Evolutionary conservation across 2,797 vertebrate genomes (phyloP), one percentile per base, ranked within the genome.

Genomic region (Odontamblyopus lacepedii): DNA sequence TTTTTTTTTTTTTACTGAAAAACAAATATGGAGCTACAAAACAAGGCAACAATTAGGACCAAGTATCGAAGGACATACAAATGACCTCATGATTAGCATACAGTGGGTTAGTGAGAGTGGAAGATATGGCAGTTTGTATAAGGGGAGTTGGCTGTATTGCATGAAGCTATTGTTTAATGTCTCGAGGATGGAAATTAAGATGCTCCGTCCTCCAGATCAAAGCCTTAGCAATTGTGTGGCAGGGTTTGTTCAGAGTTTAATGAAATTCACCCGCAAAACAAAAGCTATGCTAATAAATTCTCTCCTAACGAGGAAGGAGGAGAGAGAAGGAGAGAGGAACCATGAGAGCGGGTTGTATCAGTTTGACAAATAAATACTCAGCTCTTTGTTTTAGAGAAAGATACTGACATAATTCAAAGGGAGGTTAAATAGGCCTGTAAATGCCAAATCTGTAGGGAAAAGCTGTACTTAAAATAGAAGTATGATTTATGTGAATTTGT

Each of bases 181-280:
- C 92, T 93, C 88, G 83, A 93, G 92, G 92, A 94, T 92, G 89
- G 84, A 88, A 92, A 93, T 94, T 91, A 94, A 92, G 88, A 89
- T 83, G 84, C 89, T 89, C 82, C 76, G 69, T 89, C 91, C 88
- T 26, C 73, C 82, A 92, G 91, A 94, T 94, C 93, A 94, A 93
- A 93, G 91, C 88, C 80, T 83, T 78, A 82, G 63, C 56, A 79
- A 88, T 90, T 81, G 82, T 64, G 32, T 86, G 78, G 86, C 90
- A 87, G 90, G 88, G 93, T 93, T 93, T 94, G 88, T 87, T 91
- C 87, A 89, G 87, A 93, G 91, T 93, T 93, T 91, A 94, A 94
- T 94, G 91, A 93, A 93, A 93, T 95, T 92, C 92, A 88, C 87
- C 82, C 84, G 63, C 90, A 89, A 92, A 94, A 92, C 89, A 92